phyloP scores from a whole-genome alignment of 2,797 vertebrate species.

The Halcyon badia region DNA sequence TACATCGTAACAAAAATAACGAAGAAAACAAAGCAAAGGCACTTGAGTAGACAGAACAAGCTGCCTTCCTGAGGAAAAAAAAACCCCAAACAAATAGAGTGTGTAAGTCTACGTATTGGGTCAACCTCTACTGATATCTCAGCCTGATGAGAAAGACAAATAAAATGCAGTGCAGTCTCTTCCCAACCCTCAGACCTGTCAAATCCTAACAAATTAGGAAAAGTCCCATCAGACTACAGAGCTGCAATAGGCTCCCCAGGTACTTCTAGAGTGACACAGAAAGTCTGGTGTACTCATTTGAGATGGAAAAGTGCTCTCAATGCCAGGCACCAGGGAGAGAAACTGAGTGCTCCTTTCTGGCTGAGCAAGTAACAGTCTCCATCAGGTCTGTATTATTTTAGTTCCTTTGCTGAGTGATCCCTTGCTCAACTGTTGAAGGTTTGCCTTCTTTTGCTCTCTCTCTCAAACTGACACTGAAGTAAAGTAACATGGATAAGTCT shows the following conservation, averaged over 20 bases:
- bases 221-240: neutral
- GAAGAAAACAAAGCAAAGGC: neutral
- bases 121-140: neutral
- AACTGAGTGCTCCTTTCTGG: neutral
- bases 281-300: neutral
- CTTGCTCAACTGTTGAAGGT: neutral
- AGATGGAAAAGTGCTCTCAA: neutral
- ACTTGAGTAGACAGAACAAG: neutral
- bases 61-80: neutral
- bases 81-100: fast-evolving
- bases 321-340: neutral
- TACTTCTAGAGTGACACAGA: neutral
- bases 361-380: neutral
- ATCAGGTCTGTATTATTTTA: neutral
- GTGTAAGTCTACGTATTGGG: neutral
- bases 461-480: neutral
- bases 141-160: neutral
- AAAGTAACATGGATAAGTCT: neutral
- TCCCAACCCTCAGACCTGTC: neutral
- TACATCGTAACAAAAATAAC: neutral
- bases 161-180: neutral
- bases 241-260: neutral
- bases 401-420: neutral
- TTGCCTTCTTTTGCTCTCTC: neutral
- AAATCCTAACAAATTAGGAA: neutral